Base-by-base conservation (phyloP, 1,140 invertebrate genomes). In the Branchinecta lindahli region DNA sequence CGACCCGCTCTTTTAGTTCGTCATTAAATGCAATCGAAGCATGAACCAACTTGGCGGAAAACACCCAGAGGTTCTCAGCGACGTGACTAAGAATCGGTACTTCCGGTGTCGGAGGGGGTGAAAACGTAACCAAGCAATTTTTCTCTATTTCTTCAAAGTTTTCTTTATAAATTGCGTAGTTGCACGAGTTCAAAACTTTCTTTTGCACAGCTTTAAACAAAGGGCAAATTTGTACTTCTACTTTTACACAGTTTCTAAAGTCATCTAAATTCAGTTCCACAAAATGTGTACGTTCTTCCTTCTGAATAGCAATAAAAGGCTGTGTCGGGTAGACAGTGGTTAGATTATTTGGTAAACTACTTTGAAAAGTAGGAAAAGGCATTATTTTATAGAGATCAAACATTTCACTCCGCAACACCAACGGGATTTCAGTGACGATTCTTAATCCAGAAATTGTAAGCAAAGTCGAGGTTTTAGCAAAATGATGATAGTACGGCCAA, bases 281-380 rank as follows among this genome's bases (percentile, higher is more conserved):
- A 61, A 61, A 61, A 61, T 12, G 12, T 61, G 12, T 12, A 15
- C 52, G 52, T 6, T 61, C 52, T 15, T 61, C 52, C 6, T 20
- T 61, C 52, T 61, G 12, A 61, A 61, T 61, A 61, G 52, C 52
- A 61, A 61, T 61, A 61, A 15, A 61, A 20, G 52, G 52, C 18
- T 20, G 52, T 15, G 52, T 15, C 12, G 52, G 52, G 52, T 61
- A 20, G 18, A 61, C 18, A 61, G 52, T 61, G 4, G 18, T 61
- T 15, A 61, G 52, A 20, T 61, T 61, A 12, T 61, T 61, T 12
- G 18, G 52, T 12, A 61, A 61, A 15, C 6, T 20, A 61, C 18
- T 61, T 15, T 61, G 52, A 12, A 61, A 61, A 6, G 52, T 61
- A 61, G 52, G 52, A 61, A 61, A 61, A 20, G 52, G 52, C 18